Base-by-base conservation (phyloP, 2,797 vertebrate species). In the Chaetodon trifasciatus region DNA sequence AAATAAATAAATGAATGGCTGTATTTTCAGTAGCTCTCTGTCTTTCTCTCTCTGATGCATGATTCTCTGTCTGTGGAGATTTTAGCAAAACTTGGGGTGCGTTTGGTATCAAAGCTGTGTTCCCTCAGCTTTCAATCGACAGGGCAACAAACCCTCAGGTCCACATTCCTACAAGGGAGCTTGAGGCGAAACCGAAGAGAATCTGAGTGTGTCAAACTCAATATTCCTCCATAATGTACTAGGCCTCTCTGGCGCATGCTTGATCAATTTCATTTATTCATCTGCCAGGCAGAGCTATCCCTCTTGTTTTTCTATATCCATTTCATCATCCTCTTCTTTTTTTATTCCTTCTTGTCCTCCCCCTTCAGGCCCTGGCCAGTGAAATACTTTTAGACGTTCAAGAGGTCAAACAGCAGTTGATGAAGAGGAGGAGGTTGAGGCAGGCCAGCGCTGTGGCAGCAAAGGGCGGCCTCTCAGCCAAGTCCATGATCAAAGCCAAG, bases 401-500 rank as follows among this genome's bases (percentile, higher is more conserved):
- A 87, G 94, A 96, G 60, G 93, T 95, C 83, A 96, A 96, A 86
- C 92, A 91, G 85, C 89, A 92, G 91, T 87, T 96, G 91, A 94
- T 89, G 84, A 95, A 94, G 86, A 96, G 96, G 93, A 95, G 79
- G 93, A 95, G 96, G 89, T 95, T 91, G 93, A 94, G 88, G 84
- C 91, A 94, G 91, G 84, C 88, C 85, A 88, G 56, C 89, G 87
- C 95, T 91, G 92, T 86, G 69, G 84, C 87, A 73, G 87, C 79
- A 74, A 70, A 84, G 85, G 93, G 88, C 50, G 32, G 89, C 76
- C 92, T 96, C 90, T 96, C 94, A 78, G 95, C 95, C 93, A 93
- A 95, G 84, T 97, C 96, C 57, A 94, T 98, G 88, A 96, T 94
- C 89, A 96, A 95, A 95, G 97, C 96, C 70, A 96, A 97, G 86